Evolutionary conservation across 1,140 invertebrate species (phyloP).

Genomic region (Oreohelix idahoensis): DNA sequence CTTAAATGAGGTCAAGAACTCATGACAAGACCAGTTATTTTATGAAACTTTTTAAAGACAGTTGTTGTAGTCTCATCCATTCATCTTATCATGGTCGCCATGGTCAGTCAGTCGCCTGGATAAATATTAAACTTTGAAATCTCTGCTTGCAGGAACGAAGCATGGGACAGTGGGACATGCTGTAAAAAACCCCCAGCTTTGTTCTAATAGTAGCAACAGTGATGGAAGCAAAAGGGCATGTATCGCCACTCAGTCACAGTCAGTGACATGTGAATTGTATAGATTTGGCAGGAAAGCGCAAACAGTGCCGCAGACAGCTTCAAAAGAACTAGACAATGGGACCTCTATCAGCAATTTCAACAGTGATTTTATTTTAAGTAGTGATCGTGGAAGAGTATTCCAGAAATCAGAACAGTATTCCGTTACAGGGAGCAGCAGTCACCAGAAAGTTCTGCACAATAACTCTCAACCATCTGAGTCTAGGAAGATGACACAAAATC

Average conservation of each 20-base stretch:
- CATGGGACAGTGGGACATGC: neutral
- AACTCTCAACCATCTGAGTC: neutral
- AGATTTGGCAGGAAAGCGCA: too few relatives aligned
- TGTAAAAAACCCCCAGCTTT: neutral
- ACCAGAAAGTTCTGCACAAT: neutral
- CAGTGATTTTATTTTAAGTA: neutral
- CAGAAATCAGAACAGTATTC: neutral
- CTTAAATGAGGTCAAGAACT: neutral
- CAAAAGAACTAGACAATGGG: neutral
- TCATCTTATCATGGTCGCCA: neutral
- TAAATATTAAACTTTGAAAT: neutral
- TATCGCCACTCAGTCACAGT: too few relatives aligned
- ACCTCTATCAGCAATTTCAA: neutral
- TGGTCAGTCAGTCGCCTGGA: neutral
- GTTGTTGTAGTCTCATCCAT: neutral
- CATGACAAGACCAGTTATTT: neutral
- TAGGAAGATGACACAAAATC: neutral
- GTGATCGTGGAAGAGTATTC: neutral
- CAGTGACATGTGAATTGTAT: too few relatives aligned
- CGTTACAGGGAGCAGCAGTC: neutral
- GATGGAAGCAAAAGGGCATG: neutral
- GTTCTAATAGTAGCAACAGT: neutral
- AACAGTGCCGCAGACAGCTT: neutral
- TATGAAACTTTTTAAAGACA: neutral
- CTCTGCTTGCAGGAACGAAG: neutral